A percentile compares a stretch with the other conserved stretches of the same genome.
Conservation (phyloP, 2,797 vertebrate genomes). For the Lithobates sylvaticus region DNA sequence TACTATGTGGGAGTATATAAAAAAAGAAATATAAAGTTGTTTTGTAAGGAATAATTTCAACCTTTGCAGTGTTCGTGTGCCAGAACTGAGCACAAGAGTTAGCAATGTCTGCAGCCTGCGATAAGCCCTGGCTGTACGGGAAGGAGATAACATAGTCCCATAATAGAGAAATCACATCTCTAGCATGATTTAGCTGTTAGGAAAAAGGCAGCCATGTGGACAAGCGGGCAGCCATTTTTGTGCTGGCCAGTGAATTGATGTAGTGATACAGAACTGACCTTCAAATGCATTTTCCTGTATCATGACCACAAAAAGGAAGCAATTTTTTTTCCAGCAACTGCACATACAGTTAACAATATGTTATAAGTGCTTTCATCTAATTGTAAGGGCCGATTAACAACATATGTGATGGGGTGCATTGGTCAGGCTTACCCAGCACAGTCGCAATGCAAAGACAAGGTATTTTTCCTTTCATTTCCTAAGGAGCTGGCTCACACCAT, state of each 20-base stretch:
- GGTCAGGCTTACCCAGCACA: too few relatives aligned
- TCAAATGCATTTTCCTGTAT: conserved; percentile 8
- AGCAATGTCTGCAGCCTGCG: conserved; percentile 45
- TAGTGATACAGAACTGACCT: conserved; percentile 15
- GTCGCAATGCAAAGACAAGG: too few relatives aligned
- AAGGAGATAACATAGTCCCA: conserved; percentile 43
- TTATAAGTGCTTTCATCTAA: not conserved
- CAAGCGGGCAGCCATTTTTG: conserved; percentile 25
- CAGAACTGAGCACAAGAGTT: conserved; percentile 49
- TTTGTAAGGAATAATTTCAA: conserved; percentile 40
- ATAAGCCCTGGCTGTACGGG: conserved; percentile 34
- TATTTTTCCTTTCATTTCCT: too few relatives aligned
- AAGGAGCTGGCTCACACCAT: too few relatives aligned
- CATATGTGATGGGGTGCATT: too few relatives aligned
- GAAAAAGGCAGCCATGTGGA: conserved; percentile 48
- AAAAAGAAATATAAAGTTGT: conserved; percentile 38
- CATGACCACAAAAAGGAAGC: not conserved
- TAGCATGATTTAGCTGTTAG: conserved; percentile 23
- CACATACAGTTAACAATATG: not conserved
- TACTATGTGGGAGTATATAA: conserved; percentile 36
- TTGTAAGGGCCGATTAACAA: too few relatives aligned
- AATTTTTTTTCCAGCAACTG: not conserved
- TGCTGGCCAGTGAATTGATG: conserved; percentile 16
- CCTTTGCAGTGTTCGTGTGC: conserved; percentile 48
- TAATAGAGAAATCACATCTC: conserved; percentile 58